These are phyloP conservation scores for Beroe ovata DNA, from an alignment of 37 sponge, comb jelly and placozoan species.

Conservation along the genomic window DNA sequence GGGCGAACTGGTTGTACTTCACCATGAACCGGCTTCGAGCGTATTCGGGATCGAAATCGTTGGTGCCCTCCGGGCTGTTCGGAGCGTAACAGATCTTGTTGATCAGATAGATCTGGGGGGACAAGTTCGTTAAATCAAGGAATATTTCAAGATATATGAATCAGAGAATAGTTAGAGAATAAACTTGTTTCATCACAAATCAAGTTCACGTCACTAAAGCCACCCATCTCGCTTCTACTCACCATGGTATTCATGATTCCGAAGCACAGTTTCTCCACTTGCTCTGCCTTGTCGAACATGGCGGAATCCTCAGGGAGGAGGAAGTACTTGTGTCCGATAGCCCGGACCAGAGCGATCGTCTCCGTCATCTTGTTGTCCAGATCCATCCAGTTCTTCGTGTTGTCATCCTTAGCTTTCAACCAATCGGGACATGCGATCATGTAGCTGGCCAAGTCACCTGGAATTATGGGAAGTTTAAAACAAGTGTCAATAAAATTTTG, in stretches of 20 bases:
- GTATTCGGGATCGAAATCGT: no score
- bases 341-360: constrained; percentile 28
- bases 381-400: constrained; percentile 12
- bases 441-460: not conserved
- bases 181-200: no score
- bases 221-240: no score
- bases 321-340: constrained; percentile 10
- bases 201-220: no score
- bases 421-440: not conserved
- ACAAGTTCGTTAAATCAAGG: no score
- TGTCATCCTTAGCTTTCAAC: not conserved
- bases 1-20: no score
- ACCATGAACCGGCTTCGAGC: no score
- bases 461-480: not conserved
- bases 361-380: constrained; percentile 40
- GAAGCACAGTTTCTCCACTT: not conserved
- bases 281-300: not conserved
- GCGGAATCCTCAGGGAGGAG: constrained; percentile 8
- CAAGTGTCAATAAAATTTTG: not conserved
- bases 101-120: no score
- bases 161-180: no score
- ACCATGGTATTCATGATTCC: constrained; percentile 13
- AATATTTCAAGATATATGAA: no score
- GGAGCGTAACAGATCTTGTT: no score
- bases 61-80: no score